These are phyloP conservation scores for Chrysomallon squamiferum DNA, from an alignment of 1,140 invertebrate genomes.

Conservation along the genomic window DNA sequence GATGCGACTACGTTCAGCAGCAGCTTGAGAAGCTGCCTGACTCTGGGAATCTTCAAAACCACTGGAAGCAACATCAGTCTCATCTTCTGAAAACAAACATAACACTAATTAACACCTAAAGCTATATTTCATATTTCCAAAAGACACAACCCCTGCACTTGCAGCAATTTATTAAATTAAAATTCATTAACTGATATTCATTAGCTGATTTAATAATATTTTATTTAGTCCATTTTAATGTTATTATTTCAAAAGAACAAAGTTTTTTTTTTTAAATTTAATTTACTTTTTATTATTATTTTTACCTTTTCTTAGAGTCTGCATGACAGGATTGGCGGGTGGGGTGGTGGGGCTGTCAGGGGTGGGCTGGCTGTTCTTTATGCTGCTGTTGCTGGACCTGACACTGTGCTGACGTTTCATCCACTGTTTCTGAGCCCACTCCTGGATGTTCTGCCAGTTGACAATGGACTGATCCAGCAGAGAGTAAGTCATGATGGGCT, in stretches of 20 bases:
- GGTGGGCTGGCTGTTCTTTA: conserved; percentile 23
- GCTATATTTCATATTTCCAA: not conserved
- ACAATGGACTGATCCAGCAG: conserved; percentile 59
- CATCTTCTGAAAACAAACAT: conserved; percentile 22
- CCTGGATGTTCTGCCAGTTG: conserved; percentile 61
- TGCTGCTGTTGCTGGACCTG: conserved; percentile 29
- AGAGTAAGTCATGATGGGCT: conserved; percentile 55
- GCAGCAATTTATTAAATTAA: not conserved
- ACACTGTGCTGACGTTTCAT: conserved; percentile 46
- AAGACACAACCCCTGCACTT: not conserved
- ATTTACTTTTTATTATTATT: no score
- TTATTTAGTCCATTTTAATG: no score
- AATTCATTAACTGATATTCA: not conserved
- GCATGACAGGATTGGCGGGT: not conserved
- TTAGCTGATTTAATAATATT: not conserved
- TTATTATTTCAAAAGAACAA: no score
- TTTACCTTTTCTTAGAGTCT: not conserved
- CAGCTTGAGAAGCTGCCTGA: conserved; percentile 32
- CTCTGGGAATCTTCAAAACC: conserved; percentile 58
- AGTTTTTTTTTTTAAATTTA: no score
- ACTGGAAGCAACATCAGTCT: conserved; percentile 55
- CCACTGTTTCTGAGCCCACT: conserved; percentile 63
- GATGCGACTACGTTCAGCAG: conserved; percentile 33
- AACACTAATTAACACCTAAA: not conserved
- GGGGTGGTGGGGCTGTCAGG: conserved; percentile 5